A percentile compares a stretch with the other conserved stretches of the same genome.
Evolutionary conservation across 2,888 invertebrate species (phyloP).

Genomic region (Idaea straminata): DNA sequence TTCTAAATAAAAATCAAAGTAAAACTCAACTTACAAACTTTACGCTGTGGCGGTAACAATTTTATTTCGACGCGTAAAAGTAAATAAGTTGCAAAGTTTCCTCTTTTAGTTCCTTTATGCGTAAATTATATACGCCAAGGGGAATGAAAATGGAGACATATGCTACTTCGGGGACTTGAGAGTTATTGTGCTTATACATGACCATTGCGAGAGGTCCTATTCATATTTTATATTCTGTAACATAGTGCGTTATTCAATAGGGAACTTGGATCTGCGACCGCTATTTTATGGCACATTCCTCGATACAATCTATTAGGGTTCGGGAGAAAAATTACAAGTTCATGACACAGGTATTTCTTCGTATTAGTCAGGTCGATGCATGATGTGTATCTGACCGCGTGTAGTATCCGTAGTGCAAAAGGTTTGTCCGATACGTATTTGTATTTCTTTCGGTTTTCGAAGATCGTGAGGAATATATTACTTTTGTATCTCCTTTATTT

Average conservation of each 20-base stretch:
- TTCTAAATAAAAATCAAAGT: slow-evolving; percentile 12
- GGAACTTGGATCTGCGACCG: slow-evolving; percentile 35
- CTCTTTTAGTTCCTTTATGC: slow-evolving; percentile 69
- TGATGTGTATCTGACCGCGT: slow-evolving; percentile 8
- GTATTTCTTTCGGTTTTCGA: slow-evolving; percentile 18
- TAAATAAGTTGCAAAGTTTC: slow-evolving; percentile 67
- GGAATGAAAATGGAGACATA: slow-evolving; percentile 74
- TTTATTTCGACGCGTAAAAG: slow-evolving; percentile 57
- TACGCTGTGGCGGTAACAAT: slow-evolving; percentile 26
- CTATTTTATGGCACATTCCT: slow-evolving; percentile 41
- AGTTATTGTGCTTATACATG: slow-evolving; percentile 63
- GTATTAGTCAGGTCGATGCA: slow-evolving; percentile 24
- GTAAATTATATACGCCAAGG: slow-evolving; percentile 73
- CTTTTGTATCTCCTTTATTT: background rate
- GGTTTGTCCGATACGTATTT: slow-evolving; percentile 6
- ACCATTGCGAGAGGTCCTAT: slow-evolving; percentile 50
- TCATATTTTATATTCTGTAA: slow-evolving; percentile 69
- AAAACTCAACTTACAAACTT: slow-evolving; percentile 33
- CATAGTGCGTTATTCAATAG: slow-evolving; percentile 55
- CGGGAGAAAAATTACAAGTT: slow-evolving; percentile 51
- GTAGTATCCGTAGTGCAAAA: slow-evolving; percentile 21
- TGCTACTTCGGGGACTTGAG: slow-evolving; percentile 63
- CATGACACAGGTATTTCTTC: slow-evolving; percentile 50
- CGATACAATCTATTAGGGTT: slow-evolving; percentile 51
- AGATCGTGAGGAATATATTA: background rate